phyloP scores from a whole-genome alignment of 2,113 vertebrate species.

The Lutjanus erythropterus region DNA sequence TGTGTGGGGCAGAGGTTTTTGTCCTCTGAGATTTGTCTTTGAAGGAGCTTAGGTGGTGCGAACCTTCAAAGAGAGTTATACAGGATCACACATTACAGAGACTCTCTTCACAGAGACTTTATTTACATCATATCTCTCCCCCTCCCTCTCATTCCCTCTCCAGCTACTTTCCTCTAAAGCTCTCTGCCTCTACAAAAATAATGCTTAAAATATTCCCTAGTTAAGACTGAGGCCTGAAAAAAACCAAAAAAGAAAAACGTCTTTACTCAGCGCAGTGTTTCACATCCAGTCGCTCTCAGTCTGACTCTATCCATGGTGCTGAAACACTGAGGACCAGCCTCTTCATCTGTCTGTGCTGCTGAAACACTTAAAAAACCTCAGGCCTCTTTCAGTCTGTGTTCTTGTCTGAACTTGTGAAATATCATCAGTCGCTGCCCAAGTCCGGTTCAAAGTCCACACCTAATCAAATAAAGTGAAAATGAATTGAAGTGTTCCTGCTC shows the following conservation, averaged over 20 bases:
- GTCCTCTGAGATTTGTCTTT: constrained; percentile 62
- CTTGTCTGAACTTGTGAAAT: constrained; percentile 1
- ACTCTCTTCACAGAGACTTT: constrained; percentile 71
- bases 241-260: constrained; percentile 1
- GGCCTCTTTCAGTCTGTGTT: not conserved
- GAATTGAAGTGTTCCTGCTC: not conserved
- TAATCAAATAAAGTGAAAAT: not conserved
- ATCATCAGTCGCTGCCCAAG: not conserved
- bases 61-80: constrained; percentile 75
- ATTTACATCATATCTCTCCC: constrained; percentile 66
- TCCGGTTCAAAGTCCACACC: not conserved
- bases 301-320: constrained; percentile 45
- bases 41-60: constrained; percentile 70
- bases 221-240: constrained; percentile 21
- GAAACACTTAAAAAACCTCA: constrained; percentile 11
- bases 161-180: constrained; percentile 55
- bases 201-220: constrained; percentile 37
- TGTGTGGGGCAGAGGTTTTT: constrained; percentile 51
- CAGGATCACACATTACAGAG: constrained; percentile 67
- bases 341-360: constrained; percentile 1
- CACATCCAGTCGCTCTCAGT: not conserved
- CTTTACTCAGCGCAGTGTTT: constrained; percentile 15
- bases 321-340: constrained; percentile 13
- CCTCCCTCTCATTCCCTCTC: constrained; percentile 29
- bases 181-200: constrained; percentile 41